phyloP scores from a whole-genome alignment of 2,888 invertebrate species.

The Choreutis nemorana region DNA sequence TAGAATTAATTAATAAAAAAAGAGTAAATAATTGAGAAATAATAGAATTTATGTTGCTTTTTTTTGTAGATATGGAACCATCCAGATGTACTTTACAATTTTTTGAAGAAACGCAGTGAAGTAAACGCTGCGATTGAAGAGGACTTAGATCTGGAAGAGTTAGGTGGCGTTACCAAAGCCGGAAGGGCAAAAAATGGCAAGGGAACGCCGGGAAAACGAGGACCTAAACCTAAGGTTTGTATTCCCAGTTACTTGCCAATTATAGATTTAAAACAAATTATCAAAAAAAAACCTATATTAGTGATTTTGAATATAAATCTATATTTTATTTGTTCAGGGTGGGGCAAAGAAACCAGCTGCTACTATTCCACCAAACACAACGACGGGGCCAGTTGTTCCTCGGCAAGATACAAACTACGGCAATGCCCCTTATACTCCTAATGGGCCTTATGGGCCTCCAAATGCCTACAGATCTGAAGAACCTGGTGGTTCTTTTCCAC shows the following conservation, averaged over 20 bases:
- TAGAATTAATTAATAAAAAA: no score
- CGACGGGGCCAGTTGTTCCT: constrained; percentile 23
- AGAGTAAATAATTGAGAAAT: not conserved
- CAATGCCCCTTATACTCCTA: constrained; percentile 33
- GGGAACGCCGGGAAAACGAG: constrained; percentile 19
- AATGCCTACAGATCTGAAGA: constrained; percentile 34
- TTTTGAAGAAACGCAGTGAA: constrained; percentile 81
- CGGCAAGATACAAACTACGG: constrained; percentile 30
- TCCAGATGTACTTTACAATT: constrained; percentile 90
- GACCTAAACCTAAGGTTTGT: constrained; percentile 34
- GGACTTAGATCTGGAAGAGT: constrained; percentile 85
- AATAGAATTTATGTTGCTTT: not conserved
- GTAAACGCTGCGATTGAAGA: constrained; percentile 74
- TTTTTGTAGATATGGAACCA: constrained; percentile 86
- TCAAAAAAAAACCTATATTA: not conserved
- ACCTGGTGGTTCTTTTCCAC: constrained; percentile 39
- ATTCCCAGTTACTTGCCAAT: no score
- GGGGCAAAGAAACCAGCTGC: constrained; percentile 58
- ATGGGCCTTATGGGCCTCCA: constrained; percentile 37
- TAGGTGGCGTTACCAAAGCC: constrained; percentile 62
- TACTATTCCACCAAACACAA: constrained; percentile 54
- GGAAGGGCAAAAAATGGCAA: constrained; percentile 36
- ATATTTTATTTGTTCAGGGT: constrained; percentile 23
- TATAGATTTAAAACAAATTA: constrained; percentile 6
- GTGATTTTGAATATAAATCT: not conserved